Evolutionary conservation across 2,888 invertebrate species (phyloP).

Genomic region (Tetramorium bicarinatum): DNA sequence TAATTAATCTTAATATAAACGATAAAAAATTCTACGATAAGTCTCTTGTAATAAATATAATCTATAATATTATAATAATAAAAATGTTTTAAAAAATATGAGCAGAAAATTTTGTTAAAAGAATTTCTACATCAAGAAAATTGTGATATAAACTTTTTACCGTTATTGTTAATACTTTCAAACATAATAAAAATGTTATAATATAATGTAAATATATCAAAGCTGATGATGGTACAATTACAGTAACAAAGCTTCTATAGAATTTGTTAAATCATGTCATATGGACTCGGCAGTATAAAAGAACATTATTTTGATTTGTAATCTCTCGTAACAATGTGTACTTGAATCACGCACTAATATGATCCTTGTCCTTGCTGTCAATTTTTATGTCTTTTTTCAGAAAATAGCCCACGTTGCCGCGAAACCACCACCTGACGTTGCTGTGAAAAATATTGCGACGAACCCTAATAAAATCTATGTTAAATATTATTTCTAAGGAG

Average conservation of each 20-base stretch:
- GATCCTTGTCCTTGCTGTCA: not conserved
- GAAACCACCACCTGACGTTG: not conserved
- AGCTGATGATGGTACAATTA: not conserved
- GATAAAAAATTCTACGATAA: not conserved
- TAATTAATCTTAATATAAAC: not conserved
- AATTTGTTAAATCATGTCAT: slow-evolving; percentile 23
- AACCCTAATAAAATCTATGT: not conserved
- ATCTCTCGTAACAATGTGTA: slow-evolving; percentile 45
- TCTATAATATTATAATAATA: slow-evolving; percentile 9
- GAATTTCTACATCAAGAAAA: not conserved
- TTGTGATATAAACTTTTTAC: not conserved
- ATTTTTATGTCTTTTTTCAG: slow-evolving; percentile 11
- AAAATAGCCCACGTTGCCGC: not conserved
- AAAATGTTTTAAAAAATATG: not conserved
- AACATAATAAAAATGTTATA: not conserved
- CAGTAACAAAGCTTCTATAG: not conserved
- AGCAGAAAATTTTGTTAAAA: not conserved
- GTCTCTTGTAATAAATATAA: not conserved
- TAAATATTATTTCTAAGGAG: not conserved
- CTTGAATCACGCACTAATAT: slow-evolving; percentile 21
- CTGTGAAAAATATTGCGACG: not conserved
- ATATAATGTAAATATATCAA: not conserved
- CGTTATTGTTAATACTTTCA: not conserved
- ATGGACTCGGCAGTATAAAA: not conserved
- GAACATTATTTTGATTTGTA: slow-evolving; percentile 44